phyloP scores from a whole-genome alignment of 2,797 vertebrate genomes.

The Ceyx erithaca region DNA sequence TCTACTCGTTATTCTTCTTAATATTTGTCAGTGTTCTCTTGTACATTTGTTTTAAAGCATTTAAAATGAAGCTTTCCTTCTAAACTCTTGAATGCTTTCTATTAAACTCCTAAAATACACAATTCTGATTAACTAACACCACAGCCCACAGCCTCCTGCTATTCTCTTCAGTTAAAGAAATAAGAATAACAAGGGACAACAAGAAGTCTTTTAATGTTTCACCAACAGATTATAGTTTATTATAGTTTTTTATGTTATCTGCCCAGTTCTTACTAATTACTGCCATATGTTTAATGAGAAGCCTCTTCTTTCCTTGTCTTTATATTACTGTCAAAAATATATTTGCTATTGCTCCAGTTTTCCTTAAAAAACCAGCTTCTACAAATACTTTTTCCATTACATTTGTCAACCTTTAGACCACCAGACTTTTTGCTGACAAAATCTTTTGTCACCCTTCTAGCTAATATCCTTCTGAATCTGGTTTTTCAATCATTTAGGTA shows the following conservation, averaged over 20 bases:
- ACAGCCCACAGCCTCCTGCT: not conserved
- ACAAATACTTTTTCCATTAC: not conserved
- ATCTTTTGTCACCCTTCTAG: not conserved
- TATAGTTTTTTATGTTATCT: not conserved
- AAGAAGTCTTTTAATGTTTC: not conserved
- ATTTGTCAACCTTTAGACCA: not conserved
- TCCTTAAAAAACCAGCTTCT: not conserved
- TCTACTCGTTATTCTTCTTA: not conserved
- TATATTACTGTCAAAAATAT: not conserved
- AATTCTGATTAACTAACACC: not conserved
- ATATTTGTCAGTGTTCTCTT: not conserved
- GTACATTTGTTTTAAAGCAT: not conserved
- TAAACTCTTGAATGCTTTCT: not conserved
- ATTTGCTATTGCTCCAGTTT: not conserved
- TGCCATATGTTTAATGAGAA: not conserved
- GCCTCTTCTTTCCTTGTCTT: not conserved
- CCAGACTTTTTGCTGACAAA: not conserved
- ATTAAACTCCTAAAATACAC: not conserved
- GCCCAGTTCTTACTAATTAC: not conserved
- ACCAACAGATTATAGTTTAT: not conserved
- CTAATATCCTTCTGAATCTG: not conserved
- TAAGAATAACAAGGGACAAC: not conserved
- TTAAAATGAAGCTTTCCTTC: not conserved
- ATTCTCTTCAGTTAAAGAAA: not conserved
- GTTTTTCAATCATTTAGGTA: not conserved